Percentiles rank a stretch among this genome's conserved stretches.
Conservation (phyloP, 2,113 vertebrate genomes). For the Dascyllus trimaculatus region DNA sequence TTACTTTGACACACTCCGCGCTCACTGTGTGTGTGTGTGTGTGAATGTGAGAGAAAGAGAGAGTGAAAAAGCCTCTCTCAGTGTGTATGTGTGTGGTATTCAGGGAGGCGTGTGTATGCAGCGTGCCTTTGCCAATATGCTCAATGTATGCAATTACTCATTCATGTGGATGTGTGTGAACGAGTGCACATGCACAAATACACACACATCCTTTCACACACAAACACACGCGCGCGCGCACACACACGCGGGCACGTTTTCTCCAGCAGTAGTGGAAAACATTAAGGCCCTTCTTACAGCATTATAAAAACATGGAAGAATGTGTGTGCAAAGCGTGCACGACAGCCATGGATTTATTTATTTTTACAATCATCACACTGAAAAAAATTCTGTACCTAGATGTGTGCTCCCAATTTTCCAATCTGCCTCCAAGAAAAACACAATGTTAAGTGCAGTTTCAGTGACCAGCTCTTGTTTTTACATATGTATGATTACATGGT, state of each 20-base stretch:
- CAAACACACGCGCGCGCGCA: constrained; percentile 3
- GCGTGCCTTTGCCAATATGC: constrained; percentile 43
- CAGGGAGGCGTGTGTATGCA: constrained; percentile 13
- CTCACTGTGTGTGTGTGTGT: constrained; percentile 10
- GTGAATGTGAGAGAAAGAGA: constrained; percentile 15
- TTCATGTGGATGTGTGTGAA: constrained; percentile 56
- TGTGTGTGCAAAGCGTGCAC: neutral
- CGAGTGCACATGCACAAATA: constrained; percentile 26
- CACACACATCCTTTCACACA: neutral
- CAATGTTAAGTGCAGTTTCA: neutral
- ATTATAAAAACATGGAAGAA: constrained; percentile 33
- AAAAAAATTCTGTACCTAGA: neutral
- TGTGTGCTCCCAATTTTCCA: constrained; percentile 11
- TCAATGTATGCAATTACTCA: constrained; percentile 46
- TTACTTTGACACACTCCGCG: constrained; percentile 46
- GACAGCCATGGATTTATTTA: neutral
- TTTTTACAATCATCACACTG: constrained; percentile 7
- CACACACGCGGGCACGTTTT: constrained; percentile 4
- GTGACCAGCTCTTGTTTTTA: neutral
- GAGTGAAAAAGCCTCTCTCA: constrained; percentile 10
- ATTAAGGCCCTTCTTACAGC: constrained; percentile 38
- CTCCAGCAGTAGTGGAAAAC: constrained; percentile 37
- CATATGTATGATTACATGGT: neutral
- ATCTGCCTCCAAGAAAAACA: neutral
- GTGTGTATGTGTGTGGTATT: constrained; percentile 50